A percentile compares a stretch with the other conserved stretches of the same genome.
Conservation (phyloP, 2,797 vertebrate species). For the Epinephelus coioides region DNA sequence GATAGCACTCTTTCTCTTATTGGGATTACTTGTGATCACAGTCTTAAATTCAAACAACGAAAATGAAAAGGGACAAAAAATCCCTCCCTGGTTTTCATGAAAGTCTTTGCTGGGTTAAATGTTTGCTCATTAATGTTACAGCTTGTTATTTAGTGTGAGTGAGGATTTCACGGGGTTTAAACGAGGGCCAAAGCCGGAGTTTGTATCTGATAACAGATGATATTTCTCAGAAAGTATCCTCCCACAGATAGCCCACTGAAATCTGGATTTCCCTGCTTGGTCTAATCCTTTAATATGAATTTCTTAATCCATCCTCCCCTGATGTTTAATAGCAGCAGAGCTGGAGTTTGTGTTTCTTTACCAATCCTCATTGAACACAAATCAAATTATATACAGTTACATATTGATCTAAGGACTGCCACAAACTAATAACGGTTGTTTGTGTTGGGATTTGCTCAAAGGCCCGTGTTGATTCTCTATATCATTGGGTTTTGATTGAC, state of each 20-base stretch:
- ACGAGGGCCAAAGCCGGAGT: constrained; percentile 14
- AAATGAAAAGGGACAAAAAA: not conserved
- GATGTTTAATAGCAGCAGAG: constrained; percentile 55
- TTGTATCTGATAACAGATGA: constrained; percentile 47
- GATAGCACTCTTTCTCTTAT: not conserved
- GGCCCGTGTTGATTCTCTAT: constrained; percentile 13
- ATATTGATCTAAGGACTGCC: constrained; percentile 13
- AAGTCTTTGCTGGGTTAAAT: constrained; percentile 17
- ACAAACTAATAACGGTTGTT: constrained; percentile 10
- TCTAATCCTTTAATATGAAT: constrained; percentile 61
- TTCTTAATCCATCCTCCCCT: constrained; percentile 60
- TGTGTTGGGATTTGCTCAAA: not conserved
- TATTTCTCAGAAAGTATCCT: constrained; percentile 55
- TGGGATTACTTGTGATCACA: constrained; percentile 20
- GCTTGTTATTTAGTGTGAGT: constrained; percentile 26
- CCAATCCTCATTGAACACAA: constrained; percentile 1
- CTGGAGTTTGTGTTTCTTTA: constrained; percentile 31
- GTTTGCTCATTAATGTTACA: constrained; percentile 23
- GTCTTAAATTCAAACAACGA: constrained; percentile 22
- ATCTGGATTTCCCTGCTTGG: constrained; percentile 52
- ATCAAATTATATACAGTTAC: not conserved
- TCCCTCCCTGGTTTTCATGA: not conserved
- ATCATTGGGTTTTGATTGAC: constrained; percentile 6
- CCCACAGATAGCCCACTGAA: constrained; percentile 43
- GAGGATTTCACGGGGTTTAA: constrained; percentile 34